Base-by-base conservation (phyloP, 2,888 invertebrate species). In the Callyntrura guangdongensis region DNA sequence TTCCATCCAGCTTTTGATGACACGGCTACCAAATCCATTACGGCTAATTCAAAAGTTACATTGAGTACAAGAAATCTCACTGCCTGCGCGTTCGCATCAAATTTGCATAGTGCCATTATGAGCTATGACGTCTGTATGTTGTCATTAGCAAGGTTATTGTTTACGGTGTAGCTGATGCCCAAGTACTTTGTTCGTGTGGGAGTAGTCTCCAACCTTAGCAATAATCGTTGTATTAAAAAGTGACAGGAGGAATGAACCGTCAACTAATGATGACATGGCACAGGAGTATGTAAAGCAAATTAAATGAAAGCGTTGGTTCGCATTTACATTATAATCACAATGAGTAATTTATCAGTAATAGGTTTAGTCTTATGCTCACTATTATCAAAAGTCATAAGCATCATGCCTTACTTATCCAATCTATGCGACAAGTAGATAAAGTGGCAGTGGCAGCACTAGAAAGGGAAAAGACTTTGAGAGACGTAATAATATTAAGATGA, bases 21-120 rank as follows among this genome's bases (percentile, higher is more conserved):
- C 86, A 86, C 45, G 45, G 22, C 59, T 25, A 61, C 59, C 72
- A 72, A 47, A 85, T 85, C 69, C 14, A 86, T 86, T 86, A 74
- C 61, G 49, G 49, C 56, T 86, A 86, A 85, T 85, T 86, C 56
- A 14, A 61, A 45, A 82, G 74, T 56, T 56, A 25, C 61, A 59
- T 86, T 17, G 9, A 6, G 53, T 6, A 79, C 22, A 56, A 27
- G 49, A 47, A 47, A 49, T 74, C 74, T 74, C n/a, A 12, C 20
- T 74, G 11, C 47, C 45, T 36, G 27, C 36, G 27, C 36, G 2
- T 56, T n/a, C 17, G 4, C n/a, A 56, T 56, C 14, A n/a, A 56
- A 56, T 56, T 56, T 56, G 56, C 56, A 3, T 56, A 14, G 56
- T 56, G 9, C 56, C 56, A 5, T 56, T 6, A 36, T 36, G 36